Percentiles rank a stretch among this genome's conserved stretches.
These are phyloP conservation scores for Dolichallabes microphthalmus DNA, from an alignment of 2,113 vertebrate species.

Conservation along the genomic window DNA sequence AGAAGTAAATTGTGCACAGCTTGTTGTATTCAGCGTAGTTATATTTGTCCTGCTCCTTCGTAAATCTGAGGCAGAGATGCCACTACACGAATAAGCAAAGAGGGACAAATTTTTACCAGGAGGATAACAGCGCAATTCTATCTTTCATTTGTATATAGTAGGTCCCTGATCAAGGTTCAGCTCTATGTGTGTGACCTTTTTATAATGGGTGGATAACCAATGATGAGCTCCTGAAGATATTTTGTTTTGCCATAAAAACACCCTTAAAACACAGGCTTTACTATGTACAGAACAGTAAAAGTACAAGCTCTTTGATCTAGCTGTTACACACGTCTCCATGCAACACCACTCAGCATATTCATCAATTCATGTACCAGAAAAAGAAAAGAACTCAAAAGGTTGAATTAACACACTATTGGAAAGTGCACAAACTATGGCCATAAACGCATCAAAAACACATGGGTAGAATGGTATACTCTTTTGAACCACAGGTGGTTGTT, in stretches of 20 bases:
- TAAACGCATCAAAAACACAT: conserved; percentile 3
- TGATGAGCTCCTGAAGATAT: conserved; percentile 41
- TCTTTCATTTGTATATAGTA: conserved; percentile 39
- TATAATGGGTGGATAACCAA: conserved; percentile 51
- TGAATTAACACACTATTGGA: conserved; percentile 16
- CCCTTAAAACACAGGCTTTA: conserved; percentile 39
- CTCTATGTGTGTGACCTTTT: conserved; percentile 44
- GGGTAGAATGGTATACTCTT: neutral
- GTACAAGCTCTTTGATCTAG: conserved; percentile 27
- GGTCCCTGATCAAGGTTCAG: conserved; percentile 44
- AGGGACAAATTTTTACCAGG: conserved; percentile 28
- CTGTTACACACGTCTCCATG: conserved; percentile 47
- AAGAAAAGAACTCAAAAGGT: conserved; percentile 1
- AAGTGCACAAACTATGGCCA: conserved; percentile 18
- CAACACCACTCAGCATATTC: conserved; percentile 40
- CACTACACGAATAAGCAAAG: conserved; percentile 34
- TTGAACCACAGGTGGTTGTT: neutral
- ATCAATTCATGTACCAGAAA: conserved; percentile 30
- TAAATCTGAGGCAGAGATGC: conserved; percentile 36
- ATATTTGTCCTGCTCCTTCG: conserved; percentile 41
- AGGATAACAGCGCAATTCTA: conserved; percentile 37
- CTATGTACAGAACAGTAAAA: conserved; percentile 41
- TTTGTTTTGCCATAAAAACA: conserved; percentile 35
- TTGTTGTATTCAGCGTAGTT: conserved; percentile 64
- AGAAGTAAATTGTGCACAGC: conserved; percentile 78